Evolutionary conservation across 2,888 invertebrate genomes (phyloP), one percentile per base, ranked within the genome.

Genomic region (Zaprionus lineosus): DNA sequence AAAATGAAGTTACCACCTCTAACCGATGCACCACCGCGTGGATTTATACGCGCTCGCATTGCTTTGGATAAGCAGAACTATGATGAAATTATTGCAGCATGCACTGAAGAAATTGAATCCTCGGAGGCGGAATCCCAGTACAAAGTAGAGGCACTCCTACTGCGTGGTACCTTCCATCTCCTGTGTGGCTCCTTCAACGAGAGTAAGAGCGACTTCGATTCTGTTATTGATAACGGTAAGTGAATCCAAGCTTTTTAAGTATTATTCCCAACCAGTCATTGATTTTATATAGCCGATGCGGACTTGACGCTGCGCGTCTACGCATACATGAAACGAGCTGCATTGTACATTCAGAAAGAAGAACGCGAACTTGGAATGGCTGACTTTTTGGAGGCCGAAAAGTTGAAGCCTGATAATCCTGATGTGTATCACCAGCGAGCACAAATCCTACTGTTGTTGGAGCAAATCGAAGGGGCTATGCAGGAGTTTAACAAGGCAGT

Each of bases 401-500:
- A 93, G 78, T 88, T 97, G 39, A 95, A 96, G 78, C 93, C 96
- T 0, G 91, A 94, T 21, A 96, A 95, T 88, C 93, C 95, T 14
- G 98, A 98, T 88, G 93, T 98, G 46, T 98, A 95, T 89, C 97
- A 98, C 88, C 98, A 98, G 86, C 92, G 97, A 64, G 98, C 97
- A 43, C 93, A 98, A 93, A 94, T 97, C 5, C 93, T 95, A 87
- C 91, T 98, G 64, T 90, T 98, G 39, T 90, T 96, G 84, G 97
- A 97, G 53, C 93, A 94, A 73, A 92, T 96, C 76, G 93, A 94
- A 39, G 94, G 95, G 70, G 97, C 98, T 0, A 92, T 95, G 48
- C 89, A 91, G 9, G 96, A 98, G 89, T 97, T 97, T 90, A 92
- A 95, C 41, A 95, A 93, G 86, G 95, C 97, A 18, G 94, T 96